Percentiles rank a stretch among this genome's conserved stretches.
Conservation (phyloP, 2,888 invertebrate species). For the Phorcus lineatus region DNA sequence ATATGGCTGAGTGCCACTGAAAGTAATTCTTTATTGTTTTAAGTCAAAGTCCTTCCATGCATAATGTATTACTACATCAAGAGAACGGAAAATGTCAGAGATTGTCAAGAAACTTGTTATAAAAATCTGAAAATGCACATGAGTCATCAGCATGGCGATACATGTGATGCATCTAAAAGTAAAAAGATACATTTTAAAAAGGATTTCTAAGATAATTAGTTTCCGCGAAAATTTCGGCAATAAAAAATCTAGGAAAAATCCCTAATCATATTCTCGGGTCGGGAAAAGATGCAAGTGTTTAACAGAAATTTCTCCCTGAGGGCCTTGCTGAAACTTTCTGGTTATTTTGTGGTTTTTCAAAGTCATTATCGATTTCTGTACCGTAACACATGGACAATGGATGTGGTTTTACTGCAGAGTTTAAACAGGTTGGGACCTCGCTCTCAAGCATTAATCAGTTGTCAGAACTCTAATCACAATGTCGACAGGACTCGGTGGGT, state of each 20-base stretch:
- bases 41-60: too few relatives aligned
- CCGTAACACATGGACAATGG: background rate
- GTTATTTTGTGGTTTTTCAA: background rate
- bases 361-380: background rate
- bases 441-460: too few relatives aligned
- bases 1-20: too few relatives aligned
- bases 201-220: slow-evolving; percentile 1
- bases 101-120: background rate
- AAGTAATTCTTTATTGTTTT: too few relatives aligned
- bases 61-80: too few relatives aligned
- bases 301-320: background rate
- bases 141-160: background rate
- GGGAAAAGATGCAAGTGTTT: background rate
- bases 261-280: background rate
- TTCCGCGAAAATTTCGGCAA: background rate
- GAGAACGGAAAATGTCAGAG: too few relatives aligned
- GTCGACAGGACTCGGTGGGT: too few relatives aligned
- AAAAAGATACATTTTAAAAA: slow-evolving; percentile 1
- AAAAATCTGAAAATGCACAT: background rate
- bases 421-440: background rate
- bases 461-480: too few relatives aligned
- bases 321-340: background rate
- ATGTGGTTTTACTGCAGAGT: background rate
- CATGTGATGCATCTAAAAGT: background rate
- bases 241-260: background rate